Conservation (phyloP, 2,797 vertebrate species). For the Pantherophis vulpinus region DNA sequence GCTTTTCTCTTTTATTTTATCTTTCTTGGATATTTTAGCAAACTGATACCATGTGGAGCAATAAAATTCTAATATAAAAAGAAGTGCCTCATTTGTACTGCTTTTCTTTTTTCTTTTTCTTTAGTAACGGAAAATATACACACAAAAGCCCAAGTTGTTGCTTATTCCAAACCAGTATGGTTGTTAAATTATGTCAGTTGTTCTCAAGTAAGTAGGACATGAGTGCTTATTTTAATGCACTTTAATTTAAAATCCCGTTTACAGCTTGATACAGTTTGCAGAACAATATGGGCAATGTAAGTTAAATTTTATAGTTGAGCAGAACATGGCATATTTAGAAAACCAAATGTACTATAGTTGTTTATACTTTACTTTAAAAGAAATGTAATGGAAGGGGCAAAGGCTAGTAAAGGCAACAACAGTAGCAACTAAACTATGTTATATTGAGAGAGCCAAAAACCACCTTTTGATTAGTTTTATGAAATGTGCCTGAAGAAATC, state of each 20-base stretch:
- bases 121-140: neutral
- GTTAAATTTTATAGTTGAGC: constrained; percentile 2
- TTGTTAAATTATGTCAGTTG: constrained; percentile 26
- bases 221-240: constrained; percentile 15
- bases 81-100: neutral
- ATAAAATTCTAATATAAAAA: neutral
- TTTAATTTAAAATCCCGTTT: constrained; percentile 1
- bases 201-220: constrained; percentile 8
- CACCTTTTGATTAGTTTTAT: constrained; percentile 29
- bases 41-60: neutral
- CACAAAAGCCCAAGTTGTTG: constrained; percentile 31
- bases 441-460: constrained; percentile 22
- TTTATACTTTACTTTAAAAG: constrained; percentile 11
- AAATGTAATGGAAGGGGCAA: constrained; percentile 12
- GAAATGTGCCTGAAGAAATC: constrained; percentile 19
- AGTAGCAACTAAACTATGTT: constrained; percentile 41
- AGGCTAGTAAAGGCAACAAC: constrained; percentile 23
- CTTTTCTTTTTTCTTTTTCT: neutral
- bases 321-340: neutral
- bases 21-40: constrained; percentile 34
- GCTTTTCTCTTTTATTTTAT: constrained; percentile 24
- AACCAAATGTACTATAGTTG: neutral
- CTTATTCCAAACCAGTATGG: neutral
- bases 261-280: neutral
- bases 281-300: neutral